A percentile compares a stretch with the other conserved stretches of the same genome.
Conservation (phyloP, 2,113 vertebrate species). For the Alosa alosa region DNA sequence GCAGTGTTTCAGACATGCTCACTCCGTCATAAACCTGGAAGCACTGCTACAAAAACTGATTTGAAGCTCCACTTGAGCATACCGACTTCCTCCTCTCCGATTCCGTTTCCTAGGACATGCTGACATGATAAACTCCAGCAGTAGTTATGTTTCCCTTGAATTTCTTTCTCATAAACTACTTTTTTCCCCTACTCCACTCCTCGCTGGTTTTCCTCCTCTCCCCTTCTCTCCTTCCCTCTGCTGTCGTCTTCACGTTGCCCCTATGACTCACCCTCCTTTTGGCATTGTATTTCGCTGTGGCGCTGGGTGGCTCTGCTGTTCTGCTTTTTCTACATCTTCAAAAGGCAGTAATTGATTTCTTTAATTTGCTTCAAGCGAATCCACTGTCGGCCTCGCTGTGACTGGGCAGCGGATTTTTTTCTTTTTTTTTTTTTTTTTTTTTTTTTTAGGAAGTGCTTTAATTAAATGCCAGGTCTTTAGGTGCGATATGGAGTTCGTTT, state of each 20-base stretch:
- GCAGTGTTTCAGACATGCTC: not conserved
- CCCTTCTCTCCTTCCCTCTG: slow-evolving; percentile 24
- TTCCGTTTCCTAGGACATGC: slow-evolving; percentile 56
- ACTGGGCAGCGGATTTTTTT: slow-evolving; percentile 53
- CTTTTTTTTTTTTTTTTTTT: not conserved
- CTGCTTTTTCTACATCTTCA: slow-evolving; percentile 57
- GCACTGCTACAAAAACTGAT: slow-evolving; percentile 42
- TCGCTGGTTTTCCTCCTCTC: slow-evolving; percentile 35
- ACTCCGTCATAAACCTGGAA: slow-evolving; percentile 48
- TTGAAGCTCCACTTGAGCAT: slow-evolving; percentile 59
- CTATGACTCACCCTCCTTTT: slow-evolving; percentile 19
- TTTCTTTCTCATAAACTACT: slow-evolving; percentile 45
- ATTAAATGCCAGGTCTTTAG: slow-evolving; percentile 74
- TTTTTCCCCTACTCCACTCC: slow-evolving; percentile 36
- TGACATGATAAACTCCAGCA: slow-evolving; percentile 47
- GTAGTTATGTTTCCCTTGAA: not conserved
- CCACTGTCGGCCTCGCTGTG: slow-evolving; percentile 61
- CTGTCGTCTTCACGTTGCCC: slow-evolving; percentile 39
- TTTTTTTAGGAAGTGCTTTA: slow-evolving; percentile 66
- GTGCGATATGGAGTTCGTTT: slow-evolving; percentile 71
- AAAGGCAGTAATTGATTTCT: slow-evolving; percentile 69
- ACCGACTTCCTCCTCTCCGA: slow-evolving; percentile 54
- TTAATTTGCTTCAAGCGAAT: slow-evolving; percentile 70
- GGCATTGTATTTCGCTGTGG: slow-evolving; percentile 47
- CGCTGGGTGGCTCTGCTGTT: slow-evolving; percentile 47